phyloP scores from a whole-genome alignment of 2,888 invertebrate species.

The Tiphia femorata region DNA sequence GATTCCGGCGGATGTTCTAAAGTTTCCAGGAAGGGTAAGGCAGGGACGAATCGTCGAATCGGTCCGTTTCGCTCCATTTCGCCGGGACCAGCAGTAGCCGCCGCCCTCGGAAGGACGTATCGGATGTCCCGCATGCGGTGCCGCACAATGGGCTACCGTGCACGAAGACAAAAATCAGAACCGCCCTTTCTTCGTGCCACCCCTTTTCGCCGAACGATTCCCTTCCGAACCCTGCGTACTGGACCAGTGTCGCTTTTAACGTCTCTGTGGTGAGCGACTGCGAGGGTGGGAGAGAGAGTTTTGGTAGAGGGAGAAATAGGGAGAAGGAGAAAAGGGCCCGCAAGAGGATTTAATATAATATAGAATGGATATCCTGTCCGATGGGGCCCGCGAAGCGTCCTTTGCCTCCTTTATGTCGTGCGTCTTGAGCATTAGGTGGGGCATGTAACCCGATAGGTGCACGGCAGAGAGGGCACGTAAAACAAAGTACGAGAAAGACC shows the following conservation, averaged over 20 bases:
- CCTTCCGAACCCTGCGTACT: not conserved
- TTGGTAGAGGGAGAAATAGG: not conserved
- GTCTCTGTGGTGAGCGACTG: conserved; percentile 1
- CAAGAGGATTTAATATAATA: conserved; percentile 47
- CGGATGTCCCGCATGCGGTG: conserved; percentile 49
- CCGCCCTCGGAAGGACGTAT: conserved; percentile 48
- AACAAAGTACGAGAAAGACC: conserved; percentile 49
- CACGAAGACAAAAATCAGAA: conserved; percentile 57
- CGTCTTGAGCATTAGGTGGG: conserved; percentile 47
- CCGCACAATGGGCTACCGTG: conserved; percentile 37
- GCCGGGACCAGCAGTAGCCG: conserved; percentile 30
- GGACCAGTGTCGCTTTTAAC: too few relatives aligned
- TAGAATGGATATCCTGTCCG: conserved; percentile 64
- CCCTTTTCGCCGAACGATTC: conserved; percentile 13
- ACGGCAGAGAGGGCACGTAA: conserved; percentile 38
- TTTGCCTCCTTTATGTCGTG: too few relatives aligned
- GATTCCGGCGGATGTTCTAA: conserved; percentile 59
- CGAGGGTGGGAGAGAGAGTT: conserved; percentile 12
- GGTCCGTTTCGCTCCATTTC: conserved; percentile 57
- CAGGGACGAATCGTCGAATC: conserved; percentile 48
- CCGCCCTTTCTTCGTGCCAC: conserved; percentile 63
- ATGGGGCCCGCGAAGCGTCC: conserved; percentile 34
- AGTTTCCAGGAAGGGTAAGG: conserved; percentile 51
- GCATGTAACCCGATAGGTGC: conserved; percentile 54
- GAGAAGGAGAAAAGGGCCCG: not conserved